Conservation (phyloP, 2,797 vertebrate species). For the Scolopax rusticola region DNA sequence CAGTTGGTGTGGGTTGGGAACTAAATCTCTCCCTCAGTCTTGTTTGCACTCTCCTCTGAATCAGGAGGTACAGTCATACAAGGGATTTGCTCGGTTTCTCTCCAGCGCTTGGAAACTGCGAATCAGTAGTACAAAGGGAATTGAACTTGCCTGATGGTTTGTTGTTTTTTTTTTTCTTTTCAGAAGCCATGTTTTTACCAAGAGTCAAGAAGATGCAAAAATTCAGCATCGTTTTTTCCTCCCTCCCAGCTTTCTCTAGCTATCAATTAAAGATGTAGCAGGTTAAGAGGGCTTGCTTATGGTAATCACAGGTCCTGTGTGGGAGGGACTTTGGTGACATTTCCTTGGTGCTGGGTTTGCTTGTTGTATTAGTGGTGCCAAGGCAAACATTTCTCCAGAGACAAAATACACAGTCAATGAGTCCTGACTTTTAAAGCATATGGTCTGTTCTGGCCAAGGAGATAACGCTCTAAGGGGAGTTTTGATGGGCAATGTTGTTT, state of each 20-base stretch:
- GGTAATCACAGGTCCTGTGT: neutral
- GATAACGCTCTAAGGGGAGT: neutral
- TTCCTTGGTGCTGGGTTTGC: conserved; percentile 20
- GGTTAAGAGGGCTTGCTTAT: conserved; percentile 1
- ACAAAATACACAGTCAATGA: neutral
- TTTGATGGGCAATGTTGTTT: neutral
- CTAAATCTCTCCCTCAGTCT: neutral
- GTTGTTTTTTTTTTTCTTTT: neutral
- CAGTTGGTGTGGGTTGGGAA: neutral
- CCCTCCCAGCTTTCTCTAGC: neutral
- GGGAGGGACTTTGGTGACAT: conserved; percentile 10
- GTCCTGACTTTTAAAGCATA: neutral
- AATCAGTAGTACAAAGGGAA: neutral
- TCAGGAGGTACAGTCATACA: rapidly evolving
- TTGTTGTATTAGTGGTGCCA: conserved; percentile 19
- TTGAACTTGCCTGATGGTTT: neutral
- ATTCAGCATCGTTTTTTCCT: neutral
- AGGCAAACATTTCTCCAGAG: neutral
- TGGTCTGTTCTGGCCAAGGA: neutral
- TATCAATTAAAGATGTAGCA: neutral
- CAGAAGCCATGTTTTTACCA: neutral
- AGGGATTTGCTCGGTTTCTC: conserved; percentile 41
- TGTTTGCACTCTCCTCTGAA: neutral
- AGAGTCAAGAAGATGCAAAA: neutral
- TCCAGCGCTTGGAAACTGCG: neutral